These are phyloP conservation scores for Liopterus haemorrhoidalis DNA, from an alignment of 2,888 invertebrate species.

Conservation along the genomic window DNA sequence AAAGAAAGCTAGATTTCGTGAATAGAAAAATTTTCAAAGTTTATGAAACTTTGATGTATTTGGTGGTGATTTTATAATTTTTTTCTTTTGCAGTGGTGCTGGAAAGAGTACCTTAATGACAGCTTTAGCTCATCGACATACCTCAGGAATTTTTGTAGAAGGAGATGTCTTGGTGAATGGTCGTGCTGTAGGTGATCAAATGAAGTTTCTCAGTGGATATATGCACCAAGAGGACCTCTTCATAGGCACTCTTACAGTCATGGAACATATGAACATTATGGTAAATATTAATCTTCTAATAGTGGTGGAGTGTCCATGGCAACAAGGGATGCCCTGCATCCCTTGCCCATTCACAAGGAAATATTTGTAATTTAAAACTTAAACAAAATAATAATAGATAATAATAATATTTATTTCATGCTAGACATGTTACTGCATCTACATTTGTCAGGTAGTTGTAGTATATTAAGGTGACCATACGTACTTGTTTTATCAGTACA, in stretches of 20 bases:
- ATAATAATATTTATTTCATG: too few species aligned
- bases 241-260: conserved; percentile 75
- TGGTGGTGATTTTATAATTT: conserved; percentile 1
- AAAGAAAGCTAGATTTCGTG: too few species aligned
- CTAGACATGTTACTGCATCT: too few species aligned
- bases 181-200: conserved; percentile 61
- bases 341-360: not conserved
- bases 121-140: conserved; percentile 69
- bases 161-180: conserved; percentile 81
- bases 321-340: not conserved
- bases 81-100: conserved; percentile 61
- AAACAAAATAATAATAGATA: too few species aligned
- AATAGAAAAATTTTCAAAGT: not conserved
- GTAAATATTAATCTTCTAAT: conserved; percentile 45
- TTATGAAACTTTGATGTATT: conserved; percentile 1
- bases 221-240: conserved; percentile 91
- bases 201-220: conserved; percentile 78
- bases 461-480: too few species aligned
- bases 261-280: conserved; percentile 85
- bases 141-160: conserved; percentile 65
- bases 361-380: not conserved
- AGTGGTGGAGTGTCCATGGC: not conserved
- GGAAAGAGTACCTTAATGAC: conserved; percentile 88
- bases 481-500: too few species aligned
- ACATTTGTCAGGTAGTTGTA: too few species aligned